phyloP scores from a whole-genome alignment of 2,113 vertebrate species.

The Pimephales promelas region DNA sequence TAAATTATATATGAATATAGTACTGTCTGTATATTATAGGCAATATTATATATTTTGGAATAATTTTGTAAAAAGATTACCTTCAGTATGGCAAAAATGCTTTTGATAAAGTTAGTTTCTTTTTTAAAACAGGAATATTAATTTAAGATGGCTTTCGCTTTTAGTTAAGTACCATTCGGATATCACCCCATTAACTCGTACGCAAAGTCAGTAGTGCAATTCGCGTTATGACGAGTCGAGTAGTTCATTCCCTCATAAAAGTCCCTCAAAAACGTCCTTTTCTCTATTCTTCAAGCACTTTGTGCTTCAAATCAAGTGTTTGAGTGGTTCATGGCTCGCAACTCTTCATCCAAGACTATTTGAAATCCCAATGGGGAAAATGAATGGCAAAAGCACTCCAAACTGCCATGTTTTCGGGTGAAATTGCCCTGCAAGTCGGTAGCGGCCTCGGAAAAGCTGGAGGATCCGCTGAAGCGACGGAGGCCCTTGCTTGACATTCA shows the following conservation, averaged over 20 bases:
- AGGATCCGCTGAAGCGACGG: neutral
- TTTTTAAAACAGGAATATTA: neutral
- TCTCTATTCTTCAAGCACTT: neutral
- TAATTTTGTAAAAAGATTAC: too few species aligned
- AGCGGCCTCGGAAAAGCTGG: neutral
- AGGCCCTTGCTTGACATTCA: conserved; percentile 59
- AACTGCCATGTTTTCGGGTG: neutral
- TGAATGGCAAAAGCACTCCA: neutral
- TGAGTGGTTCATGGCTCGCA: neutral
- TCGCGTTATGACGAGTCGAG: too few species aligned
- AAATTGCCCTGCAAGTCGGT: neutral
- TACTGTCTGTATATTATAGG: neutral
- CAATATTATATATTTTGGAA: too few species aligned
- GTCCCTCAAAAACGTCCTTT: neutral
- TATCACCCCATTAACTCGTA: too few species aligned
- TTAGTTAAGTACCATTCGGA: too few species aligned
- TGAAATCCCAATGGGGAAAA: neutral
- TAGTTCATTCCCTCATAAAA: too few species aligned
- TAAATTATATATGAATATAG: too few species aligned
- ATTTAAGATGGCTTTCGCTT: neutral
- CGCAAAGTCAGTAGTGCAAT: too few species aligned
- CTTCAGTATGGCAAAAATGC: neutral
- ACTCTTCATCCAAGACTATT: neutral
- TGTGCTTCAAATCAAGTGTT: neutral
- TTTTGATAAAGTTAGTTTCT: neutral